Evolutionary conservation across 2,888 invertebrate species (phyloP).

Genomic region (Dione juno): DNA sequence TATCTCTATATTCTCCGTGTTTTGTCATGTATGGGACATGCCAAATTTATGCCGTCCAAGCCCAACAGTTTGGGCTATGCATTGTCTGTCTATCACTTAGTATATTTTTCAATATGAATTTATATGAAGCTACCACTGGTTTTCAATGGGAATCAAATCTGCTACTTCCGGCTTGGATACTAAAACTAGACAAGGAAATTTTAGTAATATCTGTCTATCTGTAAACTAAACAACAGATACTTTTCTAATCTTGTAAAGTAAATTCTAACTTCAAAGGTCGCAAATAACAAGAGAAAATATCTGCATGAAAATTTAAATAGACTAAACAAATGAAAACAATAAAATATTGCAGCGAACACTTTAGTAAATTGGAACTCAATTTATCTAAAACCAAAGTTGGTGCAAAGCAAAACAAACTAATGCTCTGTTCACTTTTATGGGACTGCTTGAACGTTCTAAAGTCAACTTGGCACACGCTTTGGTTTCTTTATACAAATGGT

Average conservation of each 20-base stretch:
- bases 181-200: neutral
- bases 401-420: constrained; percentile 41
- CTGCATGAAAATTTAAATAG: constrained; percentile 27
- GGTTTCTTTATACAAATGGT: constrained; percentile 15
- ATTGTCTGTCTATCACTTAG: too few relatives aligned
- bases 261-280: constrained; percentile 13
- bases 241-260: constrained; percentile 3
- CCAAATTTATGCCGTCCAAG: too few relatives aligned
- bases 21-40: too few relatives aligned
- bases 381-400: constrained; percentile 38
- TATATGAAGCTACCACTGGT: too few relatives aligned
- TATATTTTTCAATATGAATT: too few relatives aligned
- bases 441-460: constrained; percentile 16
- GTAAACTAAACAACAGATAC: neutral
- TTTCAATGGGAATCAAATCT: neutral
- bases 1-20: too few relatives aligned
- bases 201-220: too few relatives aligned
- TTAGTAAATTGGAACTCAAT: constrained; percentile 38
- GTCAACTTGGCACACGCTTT: neutral
- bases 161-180: neutral
- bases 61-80: too few relatives aligned
- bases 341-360: constrained; percentile 36
- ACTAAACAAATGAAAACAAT: constrained; percentile 27
- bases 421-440: constrained; percentile 20
- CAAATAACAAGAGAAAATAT: constrained; percentile 14